Base-by-base conservation (phyloP, 1,140 invertebrate genomes). In the Brachionus calyciflorus region DNA sequence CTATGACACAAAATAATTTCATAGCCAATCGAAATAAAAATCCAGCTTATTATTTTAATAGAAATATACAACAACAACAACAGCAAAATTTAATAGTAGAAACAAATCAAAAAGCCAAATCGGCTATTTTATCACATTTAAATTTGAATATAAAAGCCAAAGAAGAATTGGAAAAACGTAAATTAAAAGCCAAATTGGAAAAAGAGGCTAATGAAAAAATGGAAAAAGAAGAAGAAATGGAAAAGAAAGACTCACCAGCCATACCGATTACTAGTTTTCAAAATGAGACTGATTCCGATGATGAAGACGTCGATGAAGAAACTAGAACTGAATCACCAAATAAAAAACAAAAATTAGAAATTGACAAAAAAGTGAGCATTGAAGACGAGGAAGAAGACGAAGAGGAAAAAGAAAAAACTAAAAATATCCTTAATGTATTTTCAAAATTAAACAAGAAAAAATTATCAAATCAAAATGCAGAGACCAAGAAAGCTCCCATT, bases 111-210 rank as follows among this genome's bases (percentile, higher is more conserved):
- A 65, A 65, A 46, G 10, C 28, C 7, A 73, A 51, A 30, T 40
- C 24, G 9, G 69, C 12, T 28, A 55, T 37, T 19, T 33, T 73
- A 28, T 73, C 69, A 12, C 44, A 51, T 19, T 73, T 73, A 26
- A 73, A 73, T 41, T 73, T 73, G n/a, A 73, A 73, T 17, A 41
- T 21, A n/a, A 73, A 73, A 53, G 69, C 69, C 3, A 49, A 41
- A 26, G 46, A 73, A 24, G 69, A 73, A 12, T n/a, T 73, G 24
- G 69, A 51, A 26, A 73, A 73, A 41, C 26, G 69, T 26, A 73
- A 73, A 53, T 28, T 37, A 9, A 55, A 51, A 33, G 51, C 46
- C 9, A 55, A 49, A 51, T n/a, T 73, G n/a, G 69, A 73, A 73
- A 49, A 37, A 17, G 69, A 65, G 44, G 19, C 19, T 12, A 26